phyloP scores from a whole-genome alignment of 1,140 invertebrate species.

The Cryptotermes secundus region DNA sequence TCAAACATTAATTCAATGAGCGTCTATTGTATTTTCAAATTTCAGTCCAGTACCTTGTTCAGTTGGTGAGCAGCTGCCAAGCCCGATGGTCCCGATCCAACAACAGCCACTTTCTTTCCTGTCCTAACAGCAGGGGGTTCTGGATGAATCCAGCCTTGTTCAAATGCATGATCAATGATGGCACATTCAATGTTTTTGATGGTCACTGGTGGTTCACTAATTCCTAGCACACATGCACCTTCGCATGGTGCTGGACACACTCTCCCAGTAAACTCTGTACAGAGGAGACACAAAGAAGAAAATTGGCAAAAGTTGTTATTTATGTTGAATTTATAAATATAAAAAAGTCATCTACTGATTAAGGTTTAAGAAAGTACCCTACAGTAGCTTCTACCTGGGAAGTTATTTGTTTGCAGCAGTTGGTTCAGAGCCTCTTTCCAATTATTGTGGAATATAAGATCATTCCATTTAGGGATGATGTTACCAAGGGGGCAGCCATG shows the following conservation, averaged over 20 bases:
- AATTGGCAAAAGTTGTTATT: too few relatives aligned
- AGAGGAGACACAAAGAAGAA: neutral
- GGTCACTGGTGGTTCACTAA: conserved; percentile 93
- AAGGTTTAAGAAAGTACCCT: too few relatives aligned
- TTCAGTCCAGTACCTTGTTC: conserved; percentile 69
- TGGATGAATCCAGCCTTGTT: conserved; percentile 92
- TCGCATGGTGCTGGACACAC: conserved; percentile 99
- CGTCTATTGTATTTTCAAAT: conserved; percentile 39
- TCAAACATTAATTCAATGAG: neutral
- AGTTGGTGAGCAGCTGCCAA: conserved; percentile 96
- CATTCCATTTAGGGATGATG: conserved; percentile 99
- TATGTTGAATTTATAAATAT: too few relatives aligned
- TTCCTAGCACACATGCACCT: conserved; percentile 95
- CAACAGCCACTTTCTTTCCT: conserved; percentile 86
- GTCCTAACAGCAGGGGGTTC: conserved; percentile 72
- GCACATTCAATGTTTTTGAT: conserved; percentile 99
- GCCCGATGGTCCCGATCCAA: conserved; percentile 94
- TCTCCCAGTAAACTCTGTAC: conserved; percentile 93
- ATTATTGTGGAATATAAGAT: conserved; percentile 89
- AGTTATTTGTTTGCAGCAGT: conserved; percentile 97
- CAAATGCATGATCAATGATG: conserved; percentile 98
- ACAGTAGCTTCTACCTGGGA: conserved; percentile 65
- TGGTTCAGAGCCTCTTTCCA: conserved; percentile 97
- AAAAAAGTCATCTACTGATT: too few relatives aligned
- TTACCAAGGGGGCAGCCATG: conserved; percentile 97